These are phyloP conservation scores for Pseudocheirus occidentalis DNA, from an alignment of 2,797 vertebrate genomes.

Conservation along the genomic window DNA sequence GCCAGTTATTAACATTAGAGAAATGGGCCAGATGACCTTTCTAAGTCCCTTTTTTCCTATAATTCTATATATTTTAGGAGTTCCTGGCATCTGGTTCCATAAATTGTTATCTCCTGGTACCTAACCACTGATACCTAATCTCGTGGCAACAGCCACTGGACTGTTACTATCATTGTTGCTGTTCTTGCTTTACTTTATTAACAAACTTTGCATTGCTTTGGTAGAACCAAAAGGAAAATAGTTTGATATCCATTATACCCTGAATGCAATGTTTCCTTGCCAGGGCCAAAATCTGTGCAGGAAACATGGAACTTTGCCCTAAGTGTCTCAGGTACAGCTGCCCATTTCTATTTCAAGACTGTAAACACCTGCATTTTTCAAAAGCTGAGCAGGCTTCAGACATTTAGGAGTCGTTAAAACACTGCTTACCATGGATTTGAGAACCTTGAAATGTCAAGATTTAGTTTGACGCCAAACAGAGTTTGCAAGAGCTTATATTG, in stretches of 20 bases:
- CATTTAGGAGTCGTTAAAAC: conserved; percentile 74
- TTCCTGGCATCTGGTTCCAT: conserved; percentile 20
- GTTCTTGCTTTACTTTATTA: conserved; percentile 33
- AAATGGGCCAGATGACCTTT: neutral
- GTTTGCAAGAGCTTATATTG: conserved; percentile 71
- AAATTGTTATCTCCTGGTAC: conserved; percentile 44
- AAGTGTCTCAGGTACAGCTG: conserved; percentile 68
- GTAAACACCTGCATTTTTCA: conserved; percentile 76
- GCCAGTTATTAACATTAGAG: conserved; percentile 7
- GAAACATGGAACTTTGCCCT: conserved; percentile 67
- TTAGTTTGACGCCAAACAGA: conserved; percentile 76
- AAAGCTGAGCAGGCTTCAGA: conserved; percentile 54
- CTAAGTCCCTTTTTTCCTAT: conserved; percentile 44
- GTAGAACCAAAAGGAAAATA: conserved; percentile 72
- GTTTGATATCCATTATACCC: conserved; percentile 71
- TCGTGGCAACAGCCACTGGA: conserved; percentile 43
- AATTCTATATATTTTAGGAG: conserved; percentile 7
- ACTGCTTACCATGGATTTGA: conserved; percentile 68
- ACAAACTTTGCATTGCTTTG: conserved; percentile 50
- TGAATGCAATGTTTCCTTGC: conserved; percentile 65
- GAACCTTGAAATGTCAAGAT: conserved; percentile 78
- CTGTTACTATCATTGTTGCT: no score
- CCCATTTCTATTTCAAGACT: conserved; percentile 73
- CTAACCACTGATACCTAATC: conserved; percentile 14
- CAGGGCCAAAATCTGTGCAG: conserved; percentile 66